These are phyloP conservation scores for Chymomyza amoena DNA, from an alignment of 2,888 invertebrate species.

Conservation along the genomic window DNA sequence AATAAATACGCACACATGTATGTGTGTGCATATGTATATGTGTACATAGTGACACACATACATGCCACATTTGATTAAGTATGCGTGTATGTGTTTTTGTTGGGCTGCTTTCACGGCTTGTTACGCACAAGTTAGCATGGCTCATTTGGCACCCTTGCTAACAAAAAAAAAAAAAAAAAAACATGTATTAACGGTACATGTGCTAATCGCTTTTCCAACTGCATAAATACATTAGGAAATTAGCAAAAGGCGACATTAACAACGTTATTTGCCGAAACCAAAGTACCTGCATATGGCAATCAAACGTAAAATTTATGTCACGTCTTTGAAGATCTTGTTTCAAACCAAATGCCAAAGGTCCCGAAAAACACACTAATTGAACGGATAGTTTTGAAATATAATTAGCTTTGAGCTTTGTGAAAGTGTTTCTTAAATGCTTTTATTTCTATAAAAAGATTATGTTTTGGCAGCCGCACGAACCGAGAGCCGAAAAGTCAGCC, in stretches of 20 bases:
- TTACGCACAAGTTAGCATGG: slow-evolving; percentile 65
- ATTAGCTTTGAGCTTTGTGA: background rate
- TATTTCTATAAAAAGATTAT: no score
- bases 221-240: slow-evolving; percentile 52
- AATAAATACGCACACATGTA: background rate
- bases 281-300: slow-evolving; percentile 37
- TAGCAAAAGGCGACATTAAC: slow-evolving; percentile 15
- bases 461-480: no score
- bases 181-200: background rate
- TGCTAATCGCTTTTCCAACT: slow-evolving; percentile 45
- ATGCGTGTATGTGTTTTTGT: slow-evolving; percentile 37
- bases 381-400: background rate
- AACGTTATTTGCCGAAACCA: background rate
- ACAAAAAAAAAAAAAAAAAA: no score
- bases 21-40: background rate
- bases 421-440: background rate
- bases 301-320: slow-evolving; percentile 63
- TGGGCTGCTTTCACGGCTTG: slow-evolving; percentile 53
- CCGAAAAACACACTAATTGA: background rate
- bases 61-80: slow-evolving; percentile 2
- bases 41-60: background rate
- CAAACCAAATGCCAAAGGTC: background rate
- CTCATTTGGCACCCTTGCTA: slow-evolving; percentile 40
- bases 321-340: background rate
- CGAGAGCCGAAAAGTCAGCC: no score